These are phyloP conservation scores for Whitmania pigra DNA, from an alignment of 1,140 invertebrate genomes.

Conservation along the genomic window DNA sequence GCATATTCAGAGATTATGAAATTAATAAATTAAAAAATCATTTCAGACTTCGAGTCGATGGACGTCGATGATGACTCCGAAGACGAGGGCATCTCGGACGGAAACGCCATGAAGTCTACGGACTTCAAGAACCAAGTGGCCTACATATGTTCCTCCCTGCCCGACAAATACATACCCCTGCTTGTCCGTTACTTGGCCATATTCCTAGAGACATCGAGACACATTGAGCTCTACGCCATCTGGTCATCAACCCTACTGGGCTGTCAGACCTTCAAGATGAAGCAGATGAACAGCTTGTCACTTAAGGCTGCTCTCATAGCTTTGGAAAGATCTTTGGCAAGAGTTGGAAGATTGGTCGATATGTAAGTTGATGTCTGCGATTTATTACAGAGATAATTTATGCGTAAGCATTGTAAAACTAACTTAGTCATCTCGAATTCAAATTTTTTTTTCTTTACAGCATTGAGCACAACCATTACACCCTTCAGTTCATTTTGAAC, in stretches of 20 bases:
- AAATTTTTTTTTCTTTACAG: slow-evolving; percentile 29
- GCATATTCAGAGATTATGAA: not conserved
- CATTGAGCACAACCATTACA: slow-evolving; percentile 40
- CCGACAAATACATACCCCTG: slow-evolving; percentile 61
- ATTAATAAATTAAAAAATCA: not conserved
- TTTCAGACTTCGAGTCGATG: slow-evolving; percentile 49
- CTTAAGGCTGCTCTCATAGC: slow-evolving; percentile 53
- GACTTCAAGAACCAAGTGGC: not conserved
- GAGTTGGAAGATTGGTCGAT: slow-evolving; percentile 69
- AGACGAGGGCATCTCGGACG: not conserved
- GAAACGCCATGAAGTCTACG: not conserved
- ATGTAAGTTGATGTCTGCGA: slow-evolving; percentile 59
- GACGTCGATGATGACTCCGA: slow-evolving; percentile 45
- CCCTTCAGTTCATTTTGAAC: slow-evolving; percentile 31
- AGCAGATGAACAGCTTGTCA: slow-evolving; percentile 38
- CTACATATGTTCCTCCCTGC: slow-evolving; percentile 50
- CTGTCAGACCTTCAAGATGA: slow-evolving; percentile 49
- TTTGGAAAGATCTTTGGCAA: slow-evolving; percentile 68
- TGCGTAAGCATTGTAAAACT: too few species aligned
- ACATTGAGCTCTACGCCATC: slow-evolving; percentile 72
- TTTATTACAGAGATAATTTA: too few species aligned
- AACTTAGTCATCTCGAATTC: not conserved
- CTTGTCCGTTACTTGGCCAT: slow-evolving; percentile 57
- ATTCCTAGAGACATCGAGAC: slow-evolving; percentile 59
- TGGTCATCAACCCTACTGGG: slow-evolving; percentile 62